phyloP scores from a whole-genome alignment of 2,113 vertebrate species.

The Grammomys dolichurus region DNA sequence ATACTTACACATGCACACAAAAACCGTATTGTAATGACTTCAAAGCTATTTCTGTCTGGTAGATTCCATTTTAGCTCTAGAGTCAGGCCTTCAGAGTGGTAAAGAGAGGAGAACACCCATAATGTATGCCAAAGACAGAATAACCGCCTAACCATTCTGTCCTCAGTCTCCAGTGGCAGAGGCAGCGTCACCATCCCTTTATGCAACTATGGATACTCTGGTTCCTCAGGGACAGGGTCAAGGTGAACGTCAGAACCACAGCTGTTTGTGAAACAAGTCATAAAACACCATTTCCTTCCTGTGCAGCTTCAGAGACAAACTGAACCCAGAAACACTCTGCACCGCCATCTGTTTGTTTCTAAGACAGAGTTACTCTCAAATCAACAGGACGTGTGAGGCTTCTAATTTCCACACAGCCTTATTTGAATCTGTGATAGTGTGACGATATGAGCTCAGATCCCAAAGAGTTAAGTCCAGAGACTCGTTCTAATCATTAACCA shows the following conservation, averaged over 20 bases:
- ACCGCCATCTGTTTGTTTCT: background rate
- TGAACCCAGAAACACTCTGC: constrained; percentile 6
- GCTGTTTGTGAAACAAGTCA: constrained; percentile 8
- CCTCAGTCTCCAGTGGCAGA: background rate
- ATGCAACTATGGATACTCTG: background rate
- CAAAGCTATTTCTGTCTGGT: constrained; percentile 1
- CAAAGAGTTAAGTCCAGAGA: background rate
- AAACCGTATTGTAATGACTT: background rate
- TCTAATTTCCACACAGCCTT: background rate
- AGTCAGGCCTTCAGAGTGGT: background rate
- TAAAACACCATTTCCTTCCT: constrained; percentile 41
- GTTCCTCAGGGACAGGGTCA: background rate
- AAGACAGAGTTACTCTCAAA: constrained; percentile 45
- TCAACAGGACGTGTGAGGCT: background rate
- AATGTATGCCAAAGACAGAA: constrained; percentile 35
- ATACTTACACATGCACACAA: background rate
- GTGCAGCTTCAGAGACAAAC: background rate
- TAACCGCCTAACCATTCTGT: background rate
- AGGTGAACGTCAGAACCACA: background rate
- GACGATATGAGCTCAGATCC: background rate
- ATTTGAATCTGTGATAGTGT: background rate
- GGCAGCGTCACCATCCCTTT: background rate
- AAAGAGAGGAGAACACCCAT: background rate
- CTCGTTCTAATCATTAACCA: background rate
- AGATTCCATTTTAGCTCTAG: background rate